These are phyloP conservation scores for Phoebastria nigripes DNA, from an alignment of 2,797 vertebrate genomes.

Conservation along the genomic window DNA sequence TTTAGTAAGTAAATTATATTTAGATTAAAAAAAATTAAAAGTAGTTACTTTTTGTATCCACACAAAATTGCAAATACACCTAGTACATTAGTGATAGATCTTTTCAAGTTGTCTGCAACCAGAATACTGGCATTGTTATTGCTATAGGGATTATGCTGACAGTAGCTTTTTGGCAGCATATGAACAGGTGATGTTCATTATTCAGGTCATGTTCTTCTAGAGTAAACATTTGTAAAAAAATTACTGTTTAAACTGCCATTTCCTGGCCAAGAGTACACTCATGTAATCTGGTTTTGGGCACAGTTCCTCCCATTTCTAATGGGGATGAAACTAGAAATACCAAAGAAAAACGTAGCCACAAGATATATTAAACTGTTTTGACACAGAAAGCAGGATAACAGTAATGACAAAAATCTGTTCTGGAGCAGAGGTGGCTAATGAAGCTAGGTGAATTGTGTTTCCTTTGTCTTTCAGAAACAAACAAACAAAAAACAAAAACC, in stretches of 20 bases:
- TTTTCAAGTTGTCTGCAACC: background rate
- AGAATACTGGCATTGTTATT: background rate
- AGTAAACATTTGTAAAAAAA: slow-evolving; percentile 6
- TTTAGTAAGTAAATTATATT: background rate
- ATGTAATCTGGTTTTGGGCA: background rate
- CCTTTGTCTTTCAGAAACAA: background rate
- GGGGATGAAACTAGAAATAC: background rate
- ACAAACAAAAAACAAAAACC: too few relatives aligned
- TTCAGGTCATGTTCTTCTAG: background rate
- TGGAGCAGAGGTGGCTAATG: background rate
- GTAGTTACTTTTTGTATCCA: background rate
- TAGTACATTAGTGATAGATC: background rate
- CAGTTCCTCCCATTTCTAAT: background rate
- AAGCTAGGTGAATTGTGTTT: background rate
- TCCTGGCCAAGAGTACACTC: background rate
- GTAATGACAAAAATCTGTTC: background rate
- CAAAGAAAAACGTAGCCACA: background rate
- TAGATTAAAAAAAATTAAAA: background rate
- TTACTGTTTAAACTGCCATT: background rate
- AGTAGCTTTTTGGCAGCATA: background rate
- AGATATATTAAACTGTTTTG: background rate
- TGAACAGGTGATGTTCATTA: background rate
- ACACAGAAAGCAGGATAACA: background rate
- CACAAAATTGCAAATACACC: background rate
- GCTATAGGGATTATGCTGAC: background rate